A percentile compares a stretch with the other conserved stretches of the same genome.
phyloP scores from a whole-genome alignment of 2,888 invertebrate genomes.

The Phragmatobia fuliginosa region DNA sequence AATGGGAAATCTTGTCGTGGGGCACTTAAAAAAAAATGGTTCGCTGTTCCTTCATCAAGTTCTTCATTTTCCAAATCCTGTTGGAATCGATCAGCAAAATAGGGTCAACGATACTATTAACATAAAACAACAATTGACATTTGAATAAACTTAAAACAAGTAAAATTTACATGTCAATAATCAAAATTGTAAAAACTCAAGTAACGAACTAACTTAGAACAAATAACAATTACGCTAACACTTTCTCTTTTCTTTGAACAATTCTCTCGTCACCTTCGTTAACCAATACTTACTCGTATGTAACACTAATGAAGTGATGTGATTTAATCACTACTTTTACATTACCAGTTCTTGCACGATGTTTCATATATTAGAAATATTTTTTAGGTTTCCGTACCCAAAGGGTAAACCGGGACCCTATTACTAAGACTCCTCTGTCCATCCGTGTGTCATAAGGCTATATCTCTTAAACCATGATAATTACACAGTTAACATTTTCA shows the following conservation, averaged over 20 bases:
- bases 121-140: background rate
- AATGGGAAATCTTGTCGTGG: no score
- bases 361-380: conserved; percentile 12
- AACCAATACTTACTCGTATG: conserved; percentile 37
- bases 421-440: no score
- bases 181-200: conserved; percentile 28
- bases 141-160: background rate
- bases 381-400: no score
- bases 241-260: conserved; percentile 64
- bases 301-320: conserved; percentile 37
- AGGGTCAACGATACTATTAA: background rate
- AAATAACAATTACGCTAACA: conserved; percentile 56
- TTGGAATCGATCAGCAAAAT: background rate
- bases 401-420: no score
- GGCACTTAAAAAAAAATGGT: no score
- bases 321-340: conserved; percentile 29
- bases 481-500: no score
- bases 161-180: background rate
- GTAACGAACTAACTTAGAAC: conserved; percentile 28
- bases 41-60: no score
- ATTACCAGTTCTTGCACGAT: conserved; percentile 14
- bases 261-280: conserved; percentile 47
- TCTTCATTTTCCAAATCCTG: no score
- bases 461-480: no score
- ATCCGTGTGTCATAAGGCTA: no score